phyloP scores from a whole-genome alignment of 2,888 invertebrate species.

The Urechis unicinctus region DNA sequence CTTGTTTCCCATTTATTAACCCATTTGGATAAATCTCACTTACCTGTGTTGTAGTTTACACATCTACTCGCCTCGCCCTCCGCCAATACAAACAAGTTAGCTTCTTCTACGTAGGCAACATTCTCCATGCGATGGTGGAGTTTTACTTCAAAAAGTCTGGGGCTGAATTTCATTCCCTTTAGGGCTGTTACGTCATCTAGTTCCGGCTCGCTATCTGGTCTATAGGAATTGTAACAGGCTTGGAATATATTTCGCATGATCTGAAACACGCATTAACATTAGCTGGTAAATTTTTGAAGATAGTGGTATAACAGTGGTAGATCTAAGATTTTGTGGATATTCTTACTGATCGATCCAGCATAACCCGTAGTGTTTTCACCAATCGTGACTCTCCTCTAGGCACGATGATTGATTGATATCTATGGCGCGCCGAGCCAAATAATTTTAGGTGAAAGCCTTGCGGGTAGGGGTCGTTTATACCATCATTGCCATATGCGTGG shows the following conservation, averaged over 20 bases:
- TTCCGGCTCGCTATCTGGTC: constrained; percentile 27
- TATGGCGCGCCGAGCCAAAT: constrained; percentile 37
- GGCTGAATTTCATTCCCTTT: constrained; percentile 42
- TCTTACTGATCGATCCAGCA: constrained; percentile 45
- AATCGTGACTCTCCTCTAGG: constrained; percentile 38
- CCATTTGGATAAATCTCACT: background rate
- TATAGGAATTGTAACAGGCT: constrained; percentile 44
- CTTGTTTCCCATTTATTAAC: too few species aligned
- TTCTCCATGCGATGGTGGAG: constrained; percentile 37
- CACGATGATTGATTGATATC: constrained; percentile 40
- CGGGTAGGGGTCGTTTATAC: constrained; percentile 23
- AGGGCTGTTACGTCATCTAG: constrained; percentile 35
- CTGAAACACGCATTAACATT: constrained; percentile 18
- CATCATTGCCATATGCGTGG: constrained; percentile 29
- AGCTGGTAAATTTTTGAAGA: too few species aligned
- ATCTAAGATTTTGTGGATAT: background rate
- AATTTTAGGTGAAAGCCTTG: constrained; percentile 35
- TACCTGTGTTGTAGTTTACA: constrained; percentile 44
- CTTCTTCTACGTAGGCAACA: constrained; percentile 38
- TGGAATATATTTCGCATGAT: constrained; percentile 46
- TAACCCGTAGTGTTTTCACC: constrained; percentile 36
- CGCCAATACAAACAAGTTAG: constrained; percentile 37
- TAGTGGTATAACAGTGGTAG: too few species aligned
- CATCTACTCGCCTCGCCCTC: constrained; percentile 42
- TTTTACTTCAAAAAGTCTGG: constrained; percentile 41